These are phyloP conservation scores for Rugalucina vietnamica DNA, from an alignment of 2,888 invertebrate genomes.

Conservation along the genomic window DNA sequence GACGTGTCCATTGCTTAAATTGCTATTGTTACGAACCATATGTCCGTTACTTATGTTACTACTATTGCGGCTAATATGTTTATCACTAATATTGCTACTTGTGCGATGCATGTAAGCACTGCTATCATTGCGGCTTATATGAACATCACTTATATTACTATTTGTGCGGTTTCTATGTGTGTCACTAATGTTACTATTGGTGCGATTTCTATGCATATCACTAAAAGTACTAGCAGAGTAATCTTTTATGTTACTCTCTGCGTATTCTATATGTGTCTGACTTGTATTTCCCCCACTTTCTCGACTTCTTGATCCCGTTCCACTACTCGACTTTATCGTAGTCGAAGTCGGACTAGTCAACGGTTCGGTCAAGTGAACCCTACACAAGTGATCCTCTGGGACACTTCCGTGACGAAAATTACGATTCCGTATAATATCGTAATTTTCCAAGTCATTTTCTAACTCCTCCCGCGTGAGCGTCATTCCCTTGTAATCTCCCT, in stretches of 20 bases:
- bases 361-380: slow-evolving; percentile 40
- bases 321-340: not conserved
- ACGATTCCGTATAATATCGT: slow-evolving; percentile 62
- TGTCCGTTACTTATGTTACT: not conserved
- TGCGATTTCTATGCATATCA: not conserved
- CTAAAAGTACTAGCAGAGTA: not conserved
- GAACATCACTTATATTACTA: not conserved
- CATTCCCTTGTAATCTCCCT: slow-evolving; percentile 75
- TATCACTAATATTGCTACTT: not conserved
- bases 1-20: not conserved
- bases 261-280: not conserved
- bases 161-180: not conserved
- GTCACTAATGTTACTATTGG: not conserved
- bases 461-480: slow-evolving; percentile 60
- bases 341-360: not conserved
- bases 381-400: slow-evolving; percentile 54
- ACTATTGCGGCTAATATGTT: not conserved
- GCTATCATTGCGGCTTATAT: not conserved
- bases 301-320: not conserved
- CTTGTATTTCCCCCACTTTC: not conserved
- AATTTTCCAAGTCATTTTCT: slow-evolving; percentile 64
- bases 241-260: not conserved
- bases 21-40: not conserved
- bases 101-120: not conserved
- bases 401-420: slow-evolving; percentile 60